Conservation (phyloP, 1,140 invertebrate species). For the Trichoplusia ni region DNA sequence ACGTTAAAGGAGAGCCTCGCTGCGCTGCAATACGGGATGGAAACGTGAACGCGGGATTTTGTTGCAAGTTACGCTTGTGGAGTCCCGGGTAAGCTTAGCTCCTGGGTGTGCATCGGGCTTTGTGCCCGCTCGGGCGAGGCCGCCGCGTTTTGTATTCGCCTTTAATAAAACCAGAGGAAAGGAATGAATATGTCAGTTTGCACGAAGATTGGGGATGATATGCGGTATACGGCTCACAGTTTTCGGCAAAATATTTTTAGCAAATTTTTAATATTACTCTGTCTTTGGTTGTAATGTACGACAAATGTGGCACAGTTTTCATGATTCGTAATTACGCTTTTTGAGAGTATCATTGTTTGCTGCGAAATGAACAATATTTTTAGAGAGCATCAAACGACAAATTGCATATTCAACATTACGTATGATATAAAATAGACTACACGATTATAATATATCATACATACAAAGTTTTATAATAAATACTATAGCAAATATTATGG, state of each 20-base stretch:
- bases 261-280: neutral
- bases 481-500: too few species aligned
- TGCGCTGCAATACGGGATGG: constrained; percentile 59
- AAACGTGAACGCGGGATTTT: constrained; percentile 70
- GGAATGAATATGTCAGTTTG: constrained; percentile 45
- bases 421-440: too few species aligned
- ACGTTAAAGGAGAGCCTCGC: constrained; percentile 60
- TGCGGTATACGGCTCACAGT: neutral
- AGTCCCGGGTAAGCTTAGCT: constrained; percentile 56
- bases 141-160: constrained; percentile 54
- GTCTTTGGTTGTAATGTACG: neutral
- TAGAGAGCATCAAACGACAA: too few species aligned
- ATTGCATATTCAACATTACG: too few species aligned
- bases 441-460: too few species aligned
- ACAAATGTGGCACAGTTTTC: too few species aligned
- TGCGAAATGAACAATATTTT: too few species aligned
- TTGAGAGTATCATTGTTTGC: too few species aligned
- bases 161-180: constrained; percentile 54
- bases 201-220: constrained; percentile 7
- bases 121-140: constrained; percentile 50
- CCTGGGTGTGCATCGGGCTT: constrained; percentile 51
- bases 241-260: neutral
- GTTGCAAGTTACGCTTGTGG: constrained; percentile 64
- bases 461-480: too few species aligned
- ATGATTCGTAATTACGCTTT: too few species aligned